Evolutionary conservation across 64 coral and sea anemone genomes (phyloP).

Genomic region (Dendrophyllia cribrosa): DNA sequence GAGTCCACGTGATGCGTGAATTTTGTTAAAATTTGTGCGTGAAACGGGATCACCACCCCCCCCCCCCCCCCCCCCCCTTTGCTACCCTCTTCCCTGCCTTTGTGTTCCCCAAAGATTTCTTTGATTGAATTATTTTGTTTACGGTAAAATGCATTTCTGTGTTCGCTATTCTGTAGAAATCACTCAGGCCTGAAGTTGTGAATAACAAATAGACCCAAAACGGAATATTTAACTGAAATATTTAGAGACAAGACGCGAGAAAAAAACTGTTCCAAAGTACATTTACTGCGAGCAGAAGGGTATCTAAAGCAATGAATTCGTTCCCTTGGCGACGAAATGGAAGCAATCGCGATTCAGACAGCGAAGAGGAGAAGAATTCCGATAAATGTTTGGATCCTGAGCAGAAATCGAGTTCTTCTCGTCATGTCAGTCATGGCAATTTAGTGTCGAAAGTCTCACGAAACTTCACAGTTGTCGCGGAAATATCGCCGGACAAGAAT

Average conservation of each 20-base stretch:
- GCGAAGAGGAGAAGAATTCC: background rate
- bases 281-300: background rate
- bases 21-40: too few species aligned
- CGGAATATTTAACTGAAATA: background rate
- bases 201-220: background rate
- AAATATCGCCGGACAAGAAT: background rate
- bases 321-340: slow-evolving; percentile 15
- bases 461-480: background rate
- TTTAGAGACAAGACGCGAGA: background rate
- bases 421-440: too few species aligned
- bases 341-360: background rate
- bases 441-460: background rate
- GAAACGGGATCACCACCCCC: too few species aligned
- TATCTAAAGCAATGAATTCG: background rate
- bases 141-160: background rate
- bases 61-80: too few species aligned
- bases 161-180: background rate
- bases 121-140: too few species aligned
- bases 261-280: too few species aligned
- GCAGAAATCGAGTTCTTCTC: background rate
- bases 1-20: too few species aligned
- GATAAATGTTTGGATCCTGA: background rate
- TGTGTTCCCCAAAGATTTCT: too few species aligned
- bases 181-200: slow-evolving; percentile 2
- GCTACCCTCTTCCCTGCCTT: too few species aligned